Conservation (phyloP, 2,113 vertebrate genomes). For the Pseudorasbora parva region DNA sequence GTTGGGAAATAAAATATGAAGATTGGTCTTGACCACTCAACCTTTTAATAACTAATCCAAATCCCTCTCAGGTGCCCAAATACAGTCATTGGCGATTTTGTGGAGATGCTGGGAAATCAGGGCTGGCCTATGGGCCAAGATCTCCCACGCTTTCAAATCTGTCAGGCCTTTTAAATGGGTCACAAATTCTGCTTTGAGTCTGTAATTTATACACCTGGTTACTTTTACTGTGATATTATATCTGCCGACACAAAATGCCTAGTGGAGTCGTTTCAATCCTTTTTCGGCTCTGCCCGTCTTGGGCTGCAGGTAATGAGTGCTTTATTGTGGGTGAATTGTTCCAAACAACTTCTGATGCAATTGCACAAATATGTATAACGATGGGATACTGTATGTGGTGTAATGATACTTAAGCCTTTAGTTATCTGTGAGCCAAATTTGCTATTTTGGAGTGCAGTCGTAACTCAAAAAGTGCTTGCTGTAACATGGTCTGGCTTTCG, state of each 20-base stretch:
- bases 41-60: constrained; percentile 8
- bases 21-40: neutral
- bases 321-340: neutral
- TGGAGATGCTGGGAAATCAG: neutral
- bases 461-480: neutral
- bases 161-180: neutral
- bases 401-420: neutral
- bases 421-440: neutral
- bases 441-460: neutral
- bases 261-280: constrained; percentile 30
- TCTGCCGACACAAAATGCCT: constrained; percentile 23
- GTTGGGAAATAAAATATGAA: constrained; percentile 20
- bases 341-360: neutral
- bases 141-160: constrained; percentile 48
- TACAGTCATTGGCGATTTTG: neutral
- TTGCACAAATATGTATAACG: neutral
- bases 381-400: neutral
- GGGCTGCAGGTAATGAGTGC: neutral
- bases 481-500: neutral
- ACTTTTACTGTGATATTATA: constrained; percentile 40
- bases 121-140: constrained; percentile 51
- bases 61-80: constrained; percentile 20
- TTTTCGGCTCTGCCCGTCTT: neutral
- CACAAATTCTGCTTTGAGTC: neutral
- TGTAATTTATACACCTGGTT: constrained; percentile 47